phyloP scores from a whole-genome alignment of 2,888 invertebrate genomes.

The Conomelus anceps region DNA sequence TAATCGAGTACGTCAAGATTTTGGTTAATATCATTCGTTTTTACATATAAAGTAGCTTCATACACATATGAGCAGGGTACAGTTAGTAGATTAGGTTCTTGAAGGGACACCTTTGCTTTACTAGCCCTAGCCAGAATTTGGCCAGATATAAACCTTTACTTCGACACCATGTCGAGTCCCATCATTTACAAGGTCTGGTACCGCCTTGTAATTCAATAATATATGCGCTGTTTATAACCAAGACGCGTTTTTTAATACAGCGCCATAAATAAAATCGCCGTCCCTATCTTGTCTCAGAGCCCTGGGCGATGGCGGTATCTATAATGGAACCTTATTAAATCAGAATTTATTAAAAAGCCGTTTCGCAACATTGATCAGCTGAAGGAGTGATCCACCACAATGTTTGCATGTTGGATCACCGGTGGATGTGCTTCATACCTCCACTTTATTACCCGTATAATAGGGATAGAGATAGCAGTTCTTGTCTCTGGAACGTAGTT shows the following conservation, averaged over 20 bases:
- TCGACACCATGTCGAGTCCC: not conserved
- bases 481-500: too few species aligned
- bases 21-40: too few species aligned
- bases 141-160: not conserved
- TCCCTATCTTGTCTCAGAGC: not conserved
- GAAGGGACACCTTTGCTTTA: not conserved
- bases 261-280: not conserved
- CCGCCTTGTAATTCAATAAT: not conserved
- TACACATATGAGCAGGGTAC: too few species aligned
- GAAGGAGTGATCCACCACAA: not conserved
- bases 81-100: too few species aligned
- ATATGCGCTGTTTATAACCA: not conserved
- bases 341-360: not conserved
- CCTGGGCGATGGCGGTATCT: not conserved
- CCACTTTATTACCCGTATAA: not conserved
- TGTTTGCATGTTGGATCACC: not conserved
- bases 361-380: not conserved
- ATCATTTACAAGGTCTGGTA: not conserved
- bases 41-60: too few species aligned
- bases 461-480: too few species aligned
- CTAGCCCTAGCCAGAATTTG: not conserved
- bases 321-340: not conserved
- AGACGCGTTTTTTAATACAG: too few species aligned
- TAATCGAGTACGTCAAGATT: too few species aligned
- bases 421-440: not conserved